Evolutionary conservation across 2,113 vertebrate species (phyloP).

Genomic region (Malaclemys terrapin): DNA sequence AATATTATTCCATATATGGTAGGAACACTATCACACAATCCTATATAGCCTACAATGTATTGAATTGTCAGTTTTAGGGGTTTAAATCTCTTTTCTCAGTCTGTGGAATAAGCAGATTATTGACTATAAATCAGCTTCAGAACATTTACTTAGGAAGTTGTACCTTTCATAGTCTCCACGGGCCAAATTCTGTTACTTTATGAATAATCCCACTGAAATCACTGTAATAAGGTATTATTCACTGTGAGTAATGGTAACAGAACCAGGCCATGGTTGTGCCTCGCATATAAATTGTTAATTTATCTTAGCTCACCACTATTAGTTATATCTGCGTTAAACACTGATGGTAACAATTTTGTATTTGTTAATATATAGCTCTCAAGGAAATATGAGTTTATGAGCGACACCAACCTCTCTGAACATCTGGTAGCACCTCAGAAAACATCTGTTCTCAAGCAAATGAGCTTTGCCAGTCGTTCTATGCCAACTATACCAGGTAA

Average conservation of each 20-base stretch:
- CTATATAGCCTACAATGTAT: neutral
- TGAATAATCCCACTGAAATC: neutral
- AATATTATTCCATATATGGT: neutral
- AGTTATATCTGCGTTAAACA: neutral
- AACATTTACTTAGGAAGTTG: neutral
- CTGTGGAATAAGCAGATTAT: neutral
- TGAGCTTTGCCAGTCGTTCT: conserved; percentile 90
- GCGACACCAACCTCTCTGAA: conserved; percentile 96
- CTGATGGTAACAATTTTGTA: neutral
- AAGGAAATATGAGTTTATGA: conserved; percentile 96
- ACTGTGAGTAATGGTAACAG: neutral
- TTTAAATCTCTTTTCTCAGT: neutral
- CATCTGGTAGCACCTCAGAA: conserved; percentile 73
- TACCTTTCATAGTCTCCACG: neutral
- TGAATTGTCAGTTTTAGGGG: neutral
- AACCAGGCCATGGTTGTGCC: neutral
- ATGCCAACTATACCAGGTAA: conserved; percentile 95
- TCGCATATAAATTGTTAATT: neutral
- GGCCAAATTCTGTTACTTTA: neutral
- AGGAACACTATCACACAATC: neutral
- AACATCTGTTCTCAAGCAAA: conserved; percentile 81
- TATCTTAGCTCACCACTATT: neutral
- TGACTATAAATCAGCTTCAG: neutral
- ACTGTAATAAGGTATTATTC: neutral
- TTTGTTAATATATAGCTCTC: conserved; percentile 84